Conservation (phyloP, 1,140 invertebrate species). For the Drosophila sturtevanti region DNA sequence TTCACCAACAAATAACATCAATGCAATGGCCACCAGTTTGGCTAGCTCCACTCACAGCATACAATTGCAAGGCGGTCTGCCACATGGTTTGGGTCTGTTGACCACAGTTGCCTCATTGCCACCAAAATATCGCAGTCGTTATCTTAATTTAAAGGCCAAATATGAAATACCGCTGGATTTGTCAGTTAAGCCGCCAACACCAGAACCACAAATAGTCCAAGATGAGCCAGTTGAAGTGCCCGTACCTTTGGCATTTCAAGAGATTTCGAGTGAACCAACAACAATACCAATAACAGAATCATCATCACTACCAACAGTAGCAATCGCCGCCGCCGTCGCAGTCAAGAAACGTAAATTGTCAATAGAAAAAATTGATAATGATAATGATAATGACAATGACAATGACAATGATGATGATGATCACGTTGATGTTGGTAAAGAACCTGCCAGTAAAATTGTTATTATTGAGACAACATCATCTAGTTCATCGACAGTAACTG, state of each 20-base stretch:
- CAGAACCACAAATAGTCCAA: constrained; percentile 43
- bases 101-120: constrained; percentile 82
- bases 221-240: constrained; percentile 46
- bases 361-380: constrained; percentile 10
- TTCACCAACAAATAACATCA: constrained; percentile 13
- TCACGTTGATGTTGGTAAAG: too few relatives aligned
- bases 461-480: constrained; percentile 37
- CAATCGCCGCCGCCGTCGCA: not conserved
- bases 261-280: constrained; percentile 57
- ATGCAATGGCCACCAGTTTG: constrained; percentile 58
- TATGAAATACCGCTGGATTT: constrained; percentile 84
- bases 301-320: not conserved
- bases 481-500: too few relatives aligned
- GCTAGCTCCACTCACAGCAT: constrained; percentile 66
- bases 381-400: constrained; percentile 34
- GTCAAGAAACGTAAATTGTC: not conserved
- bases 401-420: not conserved
- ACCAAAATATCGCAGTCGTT: constrained; percentile 81
- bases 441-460: constrained; percentile 58
- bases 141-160: constrained; percentile 78
- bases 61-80: constrained; percentile 72
- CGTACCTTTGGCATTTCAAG: constrained; percentile 63
- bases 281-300: not conserved
- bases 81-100: constrained; percentile 74
- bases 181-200: constrained; percentile 83